These are phyloP conservation scores for Cladopsammia gracilis DNA, from an alignment of 64 coral and sea anemone species.

Conservation along the genomic window DNA sequence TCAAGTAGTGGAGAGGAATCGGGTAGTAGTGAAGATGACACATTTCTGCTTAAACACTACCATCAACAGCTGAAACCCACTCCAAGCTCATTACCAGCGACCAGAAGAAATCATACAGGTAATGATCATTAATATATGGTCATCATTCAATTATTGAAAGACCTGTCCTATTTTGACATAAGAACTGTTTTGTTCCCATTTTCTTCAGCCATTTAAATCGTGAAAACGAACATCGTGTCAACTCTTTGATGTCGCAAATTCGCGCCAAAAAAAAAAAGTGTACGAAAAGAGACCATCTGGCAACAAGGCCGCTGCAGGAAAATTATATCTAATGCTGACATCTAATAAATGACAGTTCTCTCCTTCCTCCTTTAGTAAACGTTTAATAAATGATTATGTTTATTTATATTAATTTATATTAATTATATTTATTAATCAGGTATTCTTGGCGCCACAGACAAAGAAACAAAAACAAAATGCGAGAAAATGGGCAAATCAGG, in stretches of 20 bases:
- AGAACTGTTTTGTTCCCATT: too few species aligned
- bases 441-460: slow-evolving; percentile 32
- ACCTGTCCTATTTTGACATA: too few species aligned
- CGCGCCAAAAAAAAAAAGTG: too few species aligned
- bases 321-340: too few species aligned
- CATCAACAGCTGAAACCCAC: neutral
- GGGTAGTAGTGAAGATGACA: neutral
- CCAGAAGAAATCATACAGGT: slow-evolving; percentile 5
- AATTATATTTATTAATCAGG: slow-evolving; percentile 1
- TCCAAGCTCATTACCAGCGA: neutral
- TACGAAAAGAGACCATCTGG: too few species aligned
- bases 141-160: too few species aligned
- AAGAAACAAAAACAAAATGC: slow-evolving; percentile 59
- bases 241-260: too few species aligned
- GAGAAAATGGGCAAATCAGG: slow-evolving; percentile 63
- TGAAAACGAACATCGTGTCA: too few species aligned
- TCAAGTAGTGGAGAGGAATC: slow-evolving; percentile 6
- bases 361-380: neutral
- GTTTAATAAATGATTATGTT: neutral
- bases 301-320: too few species aligned
- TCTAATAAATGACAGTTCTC: too few species aligned
- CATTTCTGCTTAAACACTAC: neutral
- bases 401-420: neutral
- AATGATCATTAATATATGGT: neutral
- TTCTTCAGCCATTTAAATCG: too few species aligned